Conservation (phyloP, 2,113 vertebrate genomes). For the Hyaena hyaena region DNA sequence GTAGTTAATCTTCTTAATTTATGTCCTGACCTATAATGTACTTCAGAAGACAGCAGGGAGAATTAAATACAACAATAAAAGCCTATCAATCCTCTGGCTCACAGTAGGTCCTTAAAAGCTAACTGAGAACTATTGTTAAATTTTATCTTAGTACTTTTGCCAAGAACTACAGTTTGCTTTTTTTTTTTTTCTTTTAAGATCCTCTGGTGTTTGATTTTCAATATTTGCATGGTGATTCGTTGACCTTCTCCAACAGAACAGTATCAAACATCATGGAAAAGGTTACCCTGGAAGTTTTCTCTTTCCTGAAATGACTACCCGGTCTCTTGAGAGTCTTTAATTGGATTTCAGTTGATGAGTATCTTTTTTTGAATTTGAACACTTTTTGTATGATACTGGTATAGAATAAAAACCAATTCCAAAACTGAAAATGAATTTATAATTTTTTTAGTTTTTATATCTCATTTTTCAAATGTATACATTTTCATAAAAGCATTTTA, state of each 20-base stretch:
- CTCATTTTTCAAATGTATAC: background rate
- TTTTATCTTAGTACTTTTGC: background rate
- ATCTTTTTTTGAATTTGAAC: background rate
- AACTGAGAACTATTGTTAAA: background rate
- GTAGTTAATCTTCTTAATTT: background rate
- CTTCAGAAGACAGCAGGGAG: background rate
- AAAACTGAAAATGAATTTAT: background rate
- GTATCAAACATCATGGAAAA: background rate
- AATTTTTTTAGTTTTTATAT: background rate
- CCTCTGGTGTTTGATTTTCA: conserved; percentile 6
- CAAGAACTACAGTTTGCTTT: background rate
- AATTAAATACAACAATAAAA: background rate
- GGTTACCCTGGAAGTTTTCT: background rate
- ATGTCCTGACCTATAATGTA: background rate
- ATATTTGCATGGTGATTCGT: background rate
- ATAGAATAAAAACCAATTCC: background rate
- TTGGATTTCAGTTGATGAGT: background rate
- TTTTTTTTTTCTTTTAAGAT: background rate
- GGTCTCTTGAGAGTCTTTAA: background rate
- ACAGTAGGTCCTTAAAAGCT: background rate
- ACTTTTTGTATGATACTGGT: background rate
- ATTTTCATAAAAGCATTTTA: conserved; percentile 8
- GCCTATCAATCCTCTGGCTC: background rate
- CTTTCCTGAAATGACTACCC: background rate
- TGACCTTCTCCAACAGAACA: background rate